phyloP scores from a whole-genome alignment of 2,888 invertebrate species.

The Nebria salina region DNA sequence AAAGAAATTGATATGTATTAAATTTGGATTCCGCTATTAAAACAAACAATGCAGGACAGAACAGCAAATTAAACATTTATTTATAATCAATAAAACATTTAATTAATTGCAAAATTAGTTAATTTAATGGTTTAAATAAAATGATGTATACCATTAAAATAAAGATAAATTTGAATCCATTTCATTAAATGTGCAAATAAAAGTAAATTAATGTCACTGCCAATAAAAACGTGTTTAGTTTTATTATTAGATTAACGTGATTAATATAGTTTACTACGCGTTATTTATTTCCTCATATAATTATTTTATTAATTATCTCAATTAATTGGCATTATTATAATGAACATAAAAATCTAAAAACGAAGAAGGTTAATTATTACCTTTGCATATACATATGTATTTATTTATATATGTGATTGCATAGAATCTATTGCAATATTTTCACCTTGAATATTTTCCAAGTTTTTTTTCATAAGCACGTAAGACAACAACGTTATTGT shows the following conservation, averaged over 20 bases:
- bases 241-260: background rate
- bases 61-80: too few species aligned
- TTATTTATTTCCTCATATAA: background rate
- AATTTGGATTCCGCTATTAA: too few species aligned
- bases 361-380: conserved; percentile 32
- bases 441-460: conserved; percentile 13
- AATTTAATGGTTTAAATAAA: too few species aligned
- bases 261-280: conserved; percentile 15
- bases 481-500: conserved; percentile 11
- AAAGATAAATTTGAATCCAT: too few species aligned
- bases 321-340: conserved; percentile 18
- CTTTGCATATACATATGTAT: conserved; percentile 24
- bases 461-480: background rate
- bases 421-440: conserved; percentile 28
- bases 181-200: too few species aligned
- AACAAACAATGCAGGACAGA: too few species aligned
- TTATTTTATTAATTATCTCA: background rate
- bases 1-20: too few species aligned
- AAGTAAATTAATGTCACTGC: background rate
- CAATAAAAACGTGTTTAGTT: conserved; percentile 2
- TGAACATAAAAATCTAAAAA: conserved; percentile 23
- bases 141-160: too few species aligned
- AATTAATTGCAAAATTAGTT: background rate
- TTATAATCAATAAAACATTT: background rate
- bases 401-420: conserved; percentile 17